These are phyloP conservation scores for Cebus imitator DNA, from an alignment of 2,113 vertebrate genomes.

Conservation along the genomic window DNA sequence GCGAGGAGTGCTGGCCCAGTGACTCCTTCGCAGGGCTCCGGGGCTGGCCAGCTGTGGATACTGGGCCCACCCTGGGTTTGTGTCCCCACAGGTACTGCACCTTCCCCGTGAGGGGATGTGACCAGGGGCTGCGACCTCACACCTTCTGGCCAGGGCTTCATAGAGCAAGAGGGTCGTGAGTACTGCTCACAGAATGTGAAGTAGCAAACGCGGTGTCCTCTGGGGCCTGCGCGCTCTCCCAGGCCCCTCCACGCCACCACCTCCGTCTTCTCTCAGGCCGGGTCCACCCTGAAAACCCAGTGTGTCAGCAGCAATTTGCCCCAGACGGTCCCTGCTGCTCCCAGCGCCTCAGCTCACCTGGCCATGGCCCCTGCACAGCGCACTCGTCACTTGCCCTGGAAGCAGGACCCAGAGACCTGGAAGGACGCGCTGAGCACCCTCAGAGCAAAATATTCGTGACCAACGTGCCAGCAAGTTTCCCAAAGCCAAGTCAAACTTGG, in stretches of 20 bases:
- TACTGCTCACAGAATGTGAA: not conserved
- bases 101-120: rapidly evolving
- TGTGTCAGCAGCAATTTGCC: rapidly evolving
- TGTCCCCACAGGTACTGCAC: not conserved
- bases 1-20: no score
- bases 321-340: not conserved
- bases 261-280: rapidly evolving
- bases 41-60: no score
- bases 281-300: not conserved
- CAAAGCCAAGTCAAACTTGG: not conserved
- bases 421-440: rapidly evolving
- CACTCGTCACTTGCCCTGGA: not conserved
- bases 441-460: rapidly evolving
- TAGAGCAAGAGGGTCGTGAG: rapidly evolving
- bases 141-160: rapidly evolving
- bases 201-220: not conserved
- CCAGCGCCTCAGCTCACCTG: not conserved
- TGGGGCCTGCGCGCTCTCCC: no score
- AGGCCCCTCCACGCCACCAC: rapidly evolving
- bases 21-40: rapidly evolving
- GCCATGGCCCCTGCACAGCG: rapidly evolving
- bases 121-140: not conserved
- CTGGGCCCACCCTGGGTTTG: not conserved
- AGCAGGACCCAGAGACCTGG: not conserved
- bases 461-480: rapidly evolving